These are phyloP conservation scores for Ganaspis sp. DNA, from an alignment of 1,140 invertebrate species.

Conservation along the genomic window DNA sequence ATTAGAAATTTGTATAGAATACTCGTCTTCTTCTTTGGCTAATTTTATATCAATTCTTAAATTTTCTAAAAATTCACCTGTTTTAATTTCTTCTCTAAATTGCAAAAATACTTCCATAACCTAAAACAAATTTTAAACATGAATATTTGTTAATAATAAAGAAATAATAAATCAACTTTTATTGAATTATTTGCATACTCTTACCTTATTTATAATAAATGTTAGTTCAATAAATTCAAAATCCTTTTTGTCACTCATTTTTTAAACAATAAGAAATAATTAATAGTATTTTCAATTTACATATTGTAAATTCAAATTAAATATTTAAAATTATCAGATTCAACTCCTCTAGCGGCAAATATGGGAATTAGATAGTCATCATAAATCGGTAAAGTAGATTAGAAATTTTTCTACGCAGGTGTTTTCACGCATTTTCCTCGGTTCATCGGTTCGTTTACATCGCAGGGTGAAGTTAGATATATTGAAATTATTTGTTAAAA, in stretches of 20 bases:
- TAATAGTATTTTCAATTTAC: too few species aligned
- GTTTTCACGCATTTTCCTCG: too few species aligned
- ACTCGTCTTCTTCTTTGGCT: background rate
- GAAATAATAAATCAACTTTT: too few species aligned
- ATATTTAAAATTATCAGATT: background rate
- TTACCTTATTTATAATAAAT: background rate
- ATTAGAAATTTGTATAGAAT: background rate
- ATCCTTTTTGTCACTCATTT: background rate
- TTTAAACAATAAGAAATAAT: too few species aligned
- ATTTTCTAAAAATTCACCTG: background rate
- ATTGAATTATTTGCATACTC: background rate
- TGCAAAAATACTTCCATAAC: background rate
- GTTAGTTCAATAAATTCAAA: background rate
- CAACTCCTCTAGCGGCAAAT: background rate
- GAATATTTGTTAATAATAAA: too few species aligned
- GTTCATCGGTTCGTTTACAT: too few species aligned
- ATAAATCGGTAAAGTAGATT: background rate
- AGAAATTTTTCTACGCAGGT: background rate
- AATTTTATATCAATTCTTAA: constrained; percentile 8
- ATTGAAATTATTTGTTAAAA: constrained; percentile 2
- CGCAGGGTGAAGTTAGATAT: background rate
- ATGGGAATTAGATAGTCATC: background rate
- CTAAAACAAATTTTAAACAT: background rate
- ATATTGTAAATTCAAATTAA: too few species aligned
- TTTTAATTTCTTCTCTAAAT: background rate